These are phyloP conservation scores for Penaeus vannamei DNA, from an alignment of 1,140 invertebrate genomes.

Conservation along the genomic window DNA sequence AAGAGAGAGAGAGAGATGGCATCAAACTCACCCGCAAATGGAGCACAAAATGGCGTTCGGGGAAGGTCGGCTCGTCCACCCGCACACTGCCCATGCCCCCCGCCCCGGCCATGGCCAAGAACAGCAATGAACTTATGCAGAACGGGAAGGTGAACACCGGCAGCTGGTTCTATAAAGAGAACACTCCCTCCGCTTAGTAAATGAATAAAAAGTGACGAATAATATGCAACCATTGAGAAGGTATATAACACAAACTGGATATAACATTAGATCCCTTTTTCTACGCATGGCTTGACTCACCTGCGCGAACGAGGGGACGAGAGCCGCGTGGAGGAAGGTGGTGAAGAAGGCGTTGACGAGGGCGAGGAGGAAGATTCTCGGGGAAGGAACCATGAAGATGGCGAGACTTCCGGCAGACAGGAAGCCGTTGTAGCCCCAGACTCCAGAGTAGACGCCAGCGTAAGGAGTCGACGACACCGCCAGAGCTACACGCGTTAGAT, in stretches of 20 bases:
- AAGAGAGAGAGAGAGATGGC: too few species aligned
- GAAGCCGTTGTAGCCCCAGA: slow-evolving; percentile 68
- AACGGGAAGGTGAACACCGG: slow-evolving; percentile 65
- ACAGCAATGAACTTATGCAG: slow-evolving; percentile 51
- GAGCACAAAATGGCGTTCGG: slow-evolving; percentile 48
- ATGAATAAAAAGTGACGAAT: too few species aligned
- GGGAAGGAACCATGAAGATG: slow-evolving; percentile 63
- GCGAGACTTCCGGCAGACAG: slow-evolving; percentile 55
- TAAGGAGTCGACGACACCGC: slow-evolving; percentile 45
- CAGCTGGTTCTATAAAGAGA: slow-evolving; percentile 34
- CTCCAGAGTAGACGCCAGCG: slow-evolving; percentile 36
- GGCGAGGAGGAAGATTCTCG: slow-evolving; percentile 34
- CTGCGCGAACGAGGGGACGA: slow-evolving; percentile 28
- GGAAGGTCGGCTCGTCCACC: slow-evolving; percentile 38
- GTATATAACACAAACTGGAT: not conserved
- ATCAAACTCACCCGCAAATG: too few species aligned
- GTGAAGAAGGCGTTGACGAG: slow-evolving; percentile 43
- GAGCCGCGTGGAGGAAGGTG: slow-evolving; percentile 30
- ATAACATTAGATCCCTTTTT: not conserved
- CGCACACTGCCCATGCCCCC: not conserved
- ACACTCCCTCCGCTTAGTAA: too few species aligned
- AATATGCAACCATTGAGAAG: not conserved
- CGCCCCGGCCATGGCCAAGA: slow-evolving; percentile 43
- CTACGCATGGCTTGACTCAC: not conserved
- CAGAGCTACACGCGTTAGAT: not conserved